Evolutionary conservation across 1,140 invertebrate species (phyloP), one percentile per base, ranked within the genome.

Genomic region (Brachionus paranguensis): DNA sequence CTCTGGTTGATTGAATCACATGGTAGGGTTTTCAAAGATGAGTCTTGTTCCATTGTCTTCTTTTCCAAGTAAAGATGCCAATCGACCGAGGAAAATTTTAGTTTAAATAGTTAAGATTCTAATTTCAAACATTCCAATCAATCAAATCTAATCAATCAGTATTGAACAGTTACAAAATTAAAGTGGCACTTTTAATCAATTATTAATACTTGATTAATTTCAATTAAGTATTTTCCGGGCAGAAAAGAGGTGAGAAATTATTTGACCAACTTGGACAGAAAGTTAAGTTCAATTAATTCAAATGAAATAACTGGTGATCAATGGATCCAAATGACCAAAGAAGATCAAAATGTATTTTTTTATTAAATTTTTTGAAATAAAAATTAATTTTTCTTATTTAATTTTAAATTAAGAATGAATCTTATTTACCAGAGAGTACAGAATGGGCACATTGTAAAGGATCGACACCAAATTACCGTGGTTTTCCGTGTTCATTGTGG

Each of bases 401-500:
- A 41, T 10, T 20, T 41, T n/a, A 43, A 41, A 41, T 45, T 43
- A 20, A 60, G 29, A 45, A 14, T 70, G 24, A 74, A 17, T 50
- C 60, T 0, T 84, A 33, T 65, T 84, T 84, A 24, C 70, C 70
- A 27, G 60, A 74, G 10, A 76, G 41, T 12, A 65, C 17, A 24
- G 68, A 79, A 41, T 86, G 85, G 85, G 60, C 27, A 7, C 84
- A 74, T 37, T 86, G 85, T 41, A 33, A 27, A 68, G 85, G 85
- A 20, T 72, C 78, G 33, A 50, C 60, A 29, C 33, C 72, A 64
- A 53, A 83, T 6, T 85, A 65, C 43, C 14, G 85, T 20, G 85
- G 85, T 41, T 86, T 85, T 79, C 85, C 85, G 17, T 86, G 85
- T 17, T 78, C 84, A 68, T 17, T 86, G 14, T 86, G 85, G 85